phyloP scores from a whole-genome alignment of 2,888 invertebrate genomes.

The Bursaphelenchus okinawaensis region DNA sequence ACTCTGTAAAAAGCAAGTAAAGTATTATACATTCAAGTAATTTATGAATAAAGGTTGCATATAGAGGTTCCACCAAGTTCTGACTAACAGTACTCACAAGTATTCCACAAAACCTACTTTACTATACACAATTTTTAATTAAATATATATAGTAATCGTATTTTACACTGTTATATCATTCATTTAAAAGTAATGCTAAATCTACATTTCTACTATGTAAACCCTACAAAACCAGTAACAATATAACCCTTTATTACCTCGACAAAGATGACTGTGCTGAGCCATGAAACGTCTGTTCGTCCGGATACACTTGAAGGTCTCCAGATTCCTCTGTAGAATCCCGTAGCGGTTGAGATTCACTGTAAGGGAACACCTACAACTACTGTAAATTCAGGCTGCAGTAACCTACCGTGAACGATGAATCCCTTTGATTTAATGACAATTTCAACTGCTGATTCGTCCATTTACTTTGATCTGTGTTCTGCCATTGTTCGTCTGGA shows the following conservation, averaged over 20 bases:
- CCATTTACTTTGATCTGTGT: conserved; percentile 44
- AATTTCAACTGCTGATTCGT: conserved; percentile 50
- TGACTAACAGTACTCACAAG: too few relatives aligned
- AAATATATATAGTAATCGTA: too few relatives aligned
- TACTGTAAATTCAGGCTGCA: neutral
- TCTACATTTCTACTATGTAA: too few relatives aligned
- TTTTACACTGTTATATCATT: too few relatives aligned
- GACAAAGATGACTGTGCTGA: conserved; percentile 4
- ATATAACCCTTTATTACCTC: too few relatives aligned
- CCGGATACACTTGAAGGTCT: neutral
- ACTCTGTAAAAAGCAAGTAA: neutral
- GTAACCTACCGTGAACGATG: conserved; percentile 2
- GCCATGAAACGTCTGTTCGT: neutral
- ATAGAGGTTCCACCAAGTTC: too few relatives aligned
- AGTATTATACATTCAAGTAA: too few relatives aligned
- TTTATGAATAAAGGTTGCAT: too few relatives aligned
- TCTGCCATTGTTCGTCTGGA: conserved; percentile 50
- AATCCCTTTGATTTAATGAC: conserved; percentile 38
- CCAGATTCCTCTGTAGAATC: conserved; percentile 12
- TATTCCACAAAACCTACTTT: too few relatives aligned
- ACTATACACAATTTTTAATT: too few relatives aligned
- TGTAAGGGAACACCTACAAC: conserved; percentile 33
- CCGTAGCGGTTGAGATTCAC: conserved; percentile 27
- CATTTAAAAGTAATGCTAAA: too few relatives aligned
- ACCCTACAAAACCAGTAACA: too few relatives aligned